Evolutionary conservation across 2,888 invertebrate species (phyloP).

Genomic region (Dicycla oo): DNA sequence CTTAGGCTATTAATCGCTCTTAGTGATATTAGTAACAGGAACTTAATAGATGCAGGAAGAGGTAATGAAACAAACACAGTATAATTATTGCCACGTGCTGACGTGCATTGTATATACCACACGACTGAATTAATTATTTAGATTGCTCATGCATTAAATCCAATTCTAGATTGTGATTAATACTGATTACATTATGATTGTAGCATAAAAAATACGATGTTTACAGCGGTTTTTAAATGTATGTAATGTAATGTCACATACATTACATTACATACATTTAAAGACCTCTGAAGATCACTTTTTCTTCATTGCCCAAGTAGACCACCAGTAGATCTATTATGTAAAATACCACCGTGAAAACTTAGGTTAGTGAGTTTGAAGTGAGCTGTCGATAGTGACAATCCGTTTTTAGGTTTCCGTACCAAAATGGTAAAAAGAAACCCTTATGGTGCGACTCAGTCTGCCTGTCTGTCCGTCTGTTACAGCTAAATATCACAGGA

Average conservation of each 20-base stretch:
- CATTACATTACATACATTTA: no score
- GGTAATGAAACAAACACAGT: constrained; percentile 12
- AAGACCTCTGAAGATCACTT: no score
- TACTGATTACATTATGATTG: constrained; percentile 2
- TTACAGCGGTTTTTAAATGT: neutral
- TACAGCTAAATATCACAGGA: no score
- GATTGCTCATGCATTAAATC: constrained; percentile 25
- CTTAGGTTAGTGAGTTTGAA: no score
- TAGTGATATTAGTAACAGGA: constrained; percentile 16
- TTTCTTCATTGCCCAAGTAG: neutral
- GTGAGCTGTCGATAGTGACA: no score
- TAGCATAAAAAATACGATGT: neutral
- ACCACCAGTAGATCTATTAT: neutral
- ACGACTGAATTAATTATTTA: constrained; percentile 34
- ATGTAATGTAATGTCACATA: no score
- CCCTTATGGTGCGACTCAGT: no score
- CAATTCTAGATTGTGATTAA: constrained; percentile 25
- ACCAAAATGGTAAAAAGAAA: no score
- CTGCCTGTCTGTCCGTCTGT: no score
- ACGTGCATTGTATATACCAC: constrained; percentile 39
- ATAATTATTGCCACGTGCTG: constrained; percentile 39
- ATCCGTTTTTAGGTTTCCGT: no score
- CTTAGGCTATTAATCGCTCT: neutral
- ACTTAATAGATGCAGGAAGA: constrained; percentile 26
- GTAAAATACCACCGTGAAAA: no score